Evolutionary conservation across 2,797 vertebrate species (phyloP), one percentile per base, ranked within the genome.

Genomic region (Argya squamiceps): DNA sequence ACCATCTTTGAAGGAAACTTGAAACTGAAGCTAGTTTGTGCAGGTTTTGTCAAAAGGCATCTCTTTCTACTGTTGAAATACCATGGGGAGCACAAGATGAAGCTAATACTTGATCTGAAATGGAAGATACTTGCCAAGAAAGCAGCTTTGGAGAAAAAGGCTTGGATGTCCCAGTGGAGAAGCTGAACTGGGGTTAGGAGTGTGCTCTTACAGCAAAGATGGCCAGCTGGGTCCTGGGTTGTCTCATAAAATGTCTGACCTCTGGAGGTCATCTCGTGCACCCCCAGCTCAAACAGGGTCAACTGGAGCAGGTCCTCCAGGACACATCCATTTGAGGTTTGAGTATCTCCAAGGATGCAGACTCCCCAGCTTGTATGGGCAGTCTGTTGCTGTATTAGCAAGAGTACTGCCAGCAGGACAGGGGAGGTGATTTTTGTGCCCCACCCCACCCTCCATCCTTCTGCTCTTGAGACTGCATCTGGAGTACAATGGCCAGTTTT

Each of bases 371-470:
- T 21, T 56, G 4, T 65, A 34, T 63, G n/a, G 22, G 23, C 41
- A 73, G 5, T 11, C 7, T 69, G 0, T 36, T 90, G 26, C 22
- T 68, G 0, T 13, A 24, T 52, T 64, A 60, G 30, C 34, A n/a
- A 14, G 11, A 58, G 23, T 5, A 3, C 34, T 75, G 21, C 23
- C 29, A 47, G 37, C 13, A 52, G 47, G 30, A 34, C 6, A 15
- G 36, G 18, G 11, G 8, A n/a, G 19, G 14, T 58, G 11, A n/a
- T 69, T 76, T 63, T 32, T 1, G 0, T 27, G 24, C 18, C 9
- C 23, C 14, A 2, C 0, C 0, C 1, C 1, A 2, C 3, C 9
- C 10, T 2, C 10, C 4, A 10, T 34, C 8, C 32, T 59, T 39
- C 11, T 81, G 27, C 7, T 9, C 18, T 49, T 75, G 50, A 55